Evolutionary conservation across 35 echinoderm and acorn worm genomes (phyloP), one percentile per base, ranked within the genome.

Genomic region (Holothuria glaberrima): DNA sequence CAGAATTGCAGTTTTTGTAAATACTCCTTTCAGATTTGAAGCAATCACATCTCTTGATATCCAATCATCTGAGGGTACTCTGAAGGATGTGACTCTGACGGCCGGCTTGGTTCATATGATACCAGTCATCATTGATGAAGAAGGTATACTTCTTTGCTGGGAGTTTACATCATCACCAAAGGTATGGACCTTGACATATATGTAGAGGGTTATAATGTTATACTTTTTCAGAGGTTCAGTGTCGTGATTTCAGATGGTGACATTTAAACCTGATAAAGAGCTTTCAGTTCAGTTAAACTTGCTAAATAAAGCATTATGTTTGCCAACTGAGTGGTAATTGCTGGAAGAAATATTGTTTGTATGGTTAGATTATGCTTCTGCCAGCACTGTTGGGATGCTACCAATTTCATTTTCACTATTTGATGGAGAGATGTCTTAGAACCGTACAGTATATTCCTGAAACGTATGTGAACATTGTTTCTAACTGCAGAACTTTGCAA

Each of bases 81-180:
- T 58, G 12, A 84, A 67, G 36, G 94, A 96, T 26, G 68, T 93
- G 13, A 67, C 35, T 5, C 38, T 99, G 6, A 58, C 44, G 34
- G 91, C 97, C 7, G 91, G 94, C 41, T 68, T 68, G 31, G 83
- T 79, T 64, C 88, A 95, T 75, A 59, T 74, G 22, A 54, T 99
- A 12, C 93, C 93, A 10, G 87, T 99, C 44, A 57, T 82, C 6
- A 87, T 99, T 41, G 88, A 99, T 25, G 88, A 90, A 31, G 81
- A 91, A 52, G 97, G 97, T 33, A 71, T 99, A 18, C 68, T 91
- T 18, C 84, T 99, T 16, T 99, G 93, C 63, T 99, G 97, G 97
- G 93, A 95, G 65, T 99, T 99, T 67, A 92, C 91, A 3, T 95
- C 97, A 35, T 73, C 91, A 56, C 97, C 97, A 25, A 99, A 99